Evolutionary conservation across 2,797 vertebrate species (phyloP).

Genomic region (Streptopelia turtur): DNA sequence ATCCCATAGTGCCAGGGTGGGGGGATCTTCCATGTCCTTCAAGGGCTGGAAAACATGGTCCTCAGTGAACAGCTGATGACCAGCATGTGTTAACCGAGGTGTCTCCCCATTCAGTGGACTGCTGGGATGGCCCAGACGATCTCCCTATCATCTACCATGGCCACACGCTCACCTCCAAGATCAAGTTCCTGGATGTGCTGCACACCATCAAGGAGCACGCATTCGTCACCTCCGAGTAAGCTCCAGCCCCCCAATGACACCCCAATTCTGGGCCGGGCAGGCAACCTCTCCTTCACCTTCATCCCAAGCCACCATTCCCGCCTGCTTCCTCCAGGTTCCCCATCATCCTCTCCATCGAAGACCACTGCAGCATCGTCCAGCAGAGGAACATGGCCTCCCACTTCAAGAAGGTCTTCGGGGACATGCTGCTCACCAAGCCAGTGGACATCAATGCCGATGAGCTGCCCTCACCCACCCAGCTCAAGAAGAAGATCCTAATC

Average conservation of each 20-base stretch:
- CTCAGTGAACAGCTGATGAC: fast-evolving
- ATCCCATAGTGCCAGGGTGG: fast-evolving
- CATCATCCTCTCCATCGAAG: constrained; percentile 92
- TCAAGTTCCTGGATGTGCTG: constrained; percentile 91
- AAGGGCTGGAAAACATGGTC: neutral
- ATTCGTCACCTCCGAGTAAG: constrained; percentile 90
- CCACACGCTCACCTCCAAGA: constrained; percentile 93
- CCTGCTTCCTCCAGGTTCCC: constrained; percentile 81
- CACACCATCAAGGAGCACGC: constrained; percentile 93
- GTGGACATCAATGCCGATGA: constrained; percentile 78
- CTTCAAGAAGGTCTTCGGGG: constrained; percentile 88
- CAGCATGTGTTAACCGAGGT: neutral
- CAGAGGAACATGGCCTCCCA: constrained; percentile 93
- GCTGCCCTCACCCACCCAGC: constrained; percentile 77
- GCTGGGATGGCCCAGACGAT: constrained; percentile 93
- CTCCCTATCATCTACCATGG: constrained; percentile 93
- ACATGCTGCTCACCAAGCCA: constrained; percentile 79
- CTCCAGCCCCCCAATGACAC: fast-evolving
- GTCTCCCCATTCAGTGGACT: constrained; percentile 83
- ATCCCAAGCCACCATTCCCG: neutral
- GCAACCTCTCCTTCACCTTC: fast-evolving
- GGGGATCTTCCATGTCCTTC: neutral
- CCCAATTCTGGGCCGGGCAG: neutral
- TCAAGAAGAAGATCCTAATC: constrained; percentile 80
- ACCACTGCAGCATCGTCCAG: constrained; percentile 92